Evolutionary conservation across 1,140 invertebrate genomes (phyloP).

Genomic region (Heliconius nattereri): DNA sequence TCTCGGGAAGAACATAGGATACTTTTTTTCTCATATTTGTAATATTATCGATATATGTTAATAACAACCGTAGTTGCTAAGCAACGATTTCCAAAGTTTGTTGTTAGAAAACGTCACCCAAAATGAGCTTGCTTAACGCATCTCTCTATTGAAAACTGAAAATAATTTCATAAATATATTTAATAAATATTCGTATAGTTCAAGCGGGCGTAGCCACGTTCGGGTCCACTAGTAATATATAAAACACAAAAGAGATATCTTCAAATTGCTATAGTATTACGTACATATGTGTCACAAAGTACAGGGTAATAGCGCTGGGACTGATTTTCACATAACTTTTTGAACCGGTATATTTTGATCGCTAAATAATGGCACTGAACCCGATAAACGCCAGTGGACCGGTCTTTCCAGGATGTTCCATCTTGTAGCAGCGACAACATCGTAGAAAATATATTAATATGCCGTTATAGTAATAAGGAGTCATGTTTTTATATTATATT

Average conservation of each 20-base stretch:
- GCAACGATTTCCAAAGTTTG: no score
- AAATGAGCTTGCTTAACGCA: no score
- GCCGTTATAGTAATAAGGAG: conserved; percentile 33
- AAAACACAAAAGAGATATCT: not conserved
- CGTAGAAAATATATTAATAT: conserved; percentile 34
- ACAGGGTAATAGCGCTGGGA: not conserved
- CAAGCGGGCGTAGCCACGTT: no score
- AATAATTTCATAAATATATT: no score
- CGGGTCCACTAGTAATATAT: no score
- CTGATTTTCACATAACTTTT: conserved; percentile 22
- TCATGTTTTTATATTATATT: not conserved
- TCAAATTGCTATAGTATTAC: not conserved
- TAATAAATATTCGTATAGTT: no score
- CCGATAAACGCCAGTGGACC: conserved; percentile 36
- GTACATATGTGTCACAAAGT: not conserved
- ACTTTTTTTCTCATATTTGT: no score
- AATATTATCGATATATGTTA: no score
- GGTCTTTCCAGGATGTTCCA: conserved; percentile 40
- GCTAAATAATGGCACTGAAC: conserved; percentile 42
- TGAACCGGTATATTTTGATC: conserved; percentile 41
- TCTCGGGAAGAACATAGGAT: no score
- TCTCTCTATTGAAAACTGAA: no score
- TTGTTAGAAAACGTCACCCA: no score
- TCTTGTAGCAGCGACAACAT: conserved; percentile 34
- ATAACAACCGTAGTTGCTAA: no score